These are phyloP conservation scores for Sclerurus mexicanus DNA, from an alignment of 2,113 vertebrate genomes.

Conservation along the genomic window DNA sequence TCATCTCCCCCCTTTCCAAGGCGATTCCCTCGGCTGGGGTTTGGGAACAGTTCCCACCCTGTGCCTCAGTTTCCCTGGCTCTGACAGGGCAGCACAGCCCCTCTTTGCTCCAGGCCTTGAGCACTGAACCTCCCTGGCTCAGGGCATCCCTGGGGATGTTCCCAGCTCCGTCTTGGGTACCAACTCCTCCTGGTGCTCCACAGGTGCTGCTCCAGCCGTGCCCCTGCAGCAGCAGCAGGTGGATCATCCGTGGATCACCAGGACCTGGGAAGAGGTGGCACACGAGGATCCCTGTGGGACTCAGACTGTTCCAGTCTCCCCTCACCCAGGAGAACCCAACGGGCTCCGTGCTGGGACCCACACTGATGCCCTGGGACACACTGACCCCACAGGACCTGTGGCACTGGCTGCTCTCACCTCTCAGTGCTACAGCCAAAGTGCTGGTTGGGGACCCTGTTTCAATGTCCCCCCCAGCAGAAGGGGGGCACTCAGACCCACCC, in stretches of 20 bases:
- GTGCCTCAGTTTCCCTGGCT: neutral
- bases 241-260: fast-evolving
- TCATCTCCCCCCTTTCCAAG: neutral
- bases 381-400: fast-evolving
- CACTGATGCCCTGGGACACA: neutral
- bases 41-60: fast-evolving
- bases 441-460: fast-evolving
- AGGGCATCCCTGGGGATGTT: neutral
- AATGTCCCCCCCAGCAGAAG: fast-evolving
- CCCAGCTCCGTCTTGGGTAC: fast-evolving
- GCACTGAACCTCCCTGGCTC: neutral
- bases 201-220: neutral
- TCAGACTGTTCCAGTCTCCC: neutral
- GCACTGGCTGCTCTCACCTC: neutral
- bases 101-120: fast-evolving
- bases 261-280: fast-evolving
- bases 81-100: neutral
- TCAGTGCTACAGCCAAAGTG: neutral
- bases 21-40: fast-evolving
- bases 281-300: neutral
- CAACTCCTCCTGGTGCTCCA: fast-evolving
- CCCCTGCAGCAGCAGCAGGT: neutral
- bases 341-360: neutral
- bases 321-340: fast-evolving
- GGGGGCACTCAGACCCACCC: fast-evolving